Evolutionary conservation across 1,140 invertebrate species (phyloP).

Genomic region (Oedothorax gibbosus): DNA sequence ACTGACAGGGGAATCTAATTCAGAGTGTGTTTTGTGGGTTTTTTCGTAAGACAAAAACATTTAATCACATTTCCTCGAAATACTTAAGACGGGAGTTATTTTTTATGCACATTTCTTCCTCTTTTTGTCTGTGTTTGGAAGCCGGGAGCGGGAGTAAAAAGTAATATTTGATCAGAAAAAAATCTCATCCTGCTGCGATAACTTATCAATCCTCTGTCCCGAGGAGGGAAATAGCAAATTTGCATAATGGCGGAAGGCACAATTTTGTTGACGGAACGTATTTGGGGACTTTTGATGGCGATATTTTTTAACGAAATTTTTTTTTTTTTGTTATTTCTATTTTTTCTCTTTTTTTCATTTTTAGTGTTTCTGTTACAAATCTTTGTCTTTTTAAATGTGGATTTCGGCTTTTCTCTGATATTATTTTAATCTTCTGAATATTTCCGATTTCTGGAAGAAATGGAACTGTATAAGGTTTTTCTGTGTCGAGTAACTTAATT

Average conservation of each 20-base stretch:
- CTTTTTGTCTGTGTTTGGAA: slow-evolving; percentile 2
- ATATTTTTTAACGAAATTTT: slow-evolving; percentile 39
- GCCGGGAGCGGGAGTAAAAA: not conserved
- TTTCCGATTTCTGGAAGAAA: not conserved
- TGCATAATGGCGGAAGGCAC: slow-evolving; percentile 49
- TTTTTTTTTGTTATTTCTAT: not conserved
- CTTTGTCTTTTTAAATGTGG: slow-evolving; percentile 13
- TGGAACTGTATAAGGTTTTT: not conserved
- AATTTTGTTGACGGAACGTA: slow-evolving; percentile 52
- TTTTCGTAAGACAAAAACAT: slow-evolving; percentile 53
- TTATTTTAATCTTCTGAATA: slow-evolving; percentile 18
- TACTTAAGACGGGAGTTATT: slow-evolving; percentile 35
- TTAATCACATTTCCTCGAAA: slow-evolving; percentile 54
- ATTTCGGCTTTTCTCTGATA: not conserved
- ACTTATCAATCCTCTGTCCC: slow-evolving; percentile 47
- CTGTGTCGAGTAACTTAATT: slow-evolving; percentile 8
- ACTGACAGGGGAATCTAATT: slow-evolving; percentile 22
- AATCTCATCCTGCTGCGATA: slow-evolving; percentile 36
- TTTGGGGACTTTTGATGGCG: slow-evolving; percentile 35
- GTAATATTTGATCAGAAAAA: slow-evolving; percentile 35
- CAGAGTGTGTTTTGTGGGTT: slow-evolving; percentile 49
- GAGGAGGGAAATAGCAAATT: slow-evolving; percentile 46
- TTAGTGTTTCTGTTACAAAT: slow-evolving; percentile 4
- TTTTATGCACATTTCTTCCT: slow-evolving; percentile 7
- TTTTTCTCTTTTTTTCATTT: not conserved